These are phyloP conservation scores for Dunckerocampus dactyliophorus DNA, from an alignment of 2,113 vertebrate species.

Conservation along the genomic window DNA sequence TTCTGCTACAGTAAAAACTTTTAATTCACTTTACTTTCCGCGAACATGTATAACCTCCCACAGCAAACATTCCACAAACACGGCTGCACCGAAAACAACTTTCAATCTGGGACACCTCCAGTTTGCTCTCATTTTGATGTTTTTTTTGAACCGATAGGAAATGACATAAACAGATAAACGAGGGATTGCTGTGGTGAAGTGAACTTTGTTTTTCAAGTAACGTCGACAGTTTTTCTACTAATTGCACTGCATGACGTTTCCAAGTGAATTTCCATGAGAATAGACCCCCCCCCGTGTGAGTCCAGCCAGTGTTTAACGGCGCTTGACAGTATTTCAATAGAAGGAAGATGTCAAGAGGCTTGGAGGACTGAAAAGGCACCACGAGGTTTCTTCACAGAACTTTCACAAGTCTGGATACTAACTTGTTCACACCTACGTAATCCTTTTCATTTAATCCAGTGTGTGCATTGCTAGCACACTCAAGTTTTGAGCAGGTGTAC, in stretches of 20 bases:
- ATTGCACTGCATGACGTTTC: background rate
- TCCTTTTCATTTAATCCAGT: too few relatives aligned
- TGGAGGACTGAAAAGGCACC: constrained; percentile 32
- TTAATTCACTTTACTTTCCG: constrained; percentile 2
- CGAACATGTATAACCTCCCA: background rate
- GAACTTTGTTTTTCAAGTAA: background rate
- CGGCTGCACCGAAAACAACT: background rate
- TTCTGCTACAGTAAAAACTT: background rate
- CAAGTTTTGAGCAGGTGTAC: background rate
- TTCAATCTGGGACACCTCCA: too few relatives aligned
- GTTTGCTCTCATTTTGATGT: too few relatives aligned
- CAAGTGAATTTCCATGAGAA: constrained; percentile 8
- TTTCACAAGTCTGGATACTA: constrained; percentile 4
- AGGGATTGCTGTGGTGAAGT: background rate
- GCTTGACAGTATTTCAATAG: constrained; percentile 9
- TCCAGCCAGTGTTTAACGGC: constrained; percentile 1
- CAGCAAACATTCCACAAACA: background rate
- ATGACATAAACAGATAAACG: too few relatives aligned
- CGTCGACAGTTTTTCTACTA: background rate
- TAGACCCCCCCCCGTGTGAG: background rate
- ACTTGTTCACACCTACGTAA: too few relatives aligned
- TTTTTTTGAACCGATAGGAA: too few relatives aligned
- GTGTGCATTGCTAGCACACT: too few relatives aligned
- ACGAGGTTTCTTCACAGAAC: constrained; percentile 33
- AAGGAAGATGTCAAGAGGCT: constrained; percentile 41